Percentiles rank a stretch among this genome's conserved stretches.
These are phyloP conservation scores for Sminthurinus aureus DNA, from an alignment of 2,888 invertebrate species.

Conservation along the genomic window DNA sequence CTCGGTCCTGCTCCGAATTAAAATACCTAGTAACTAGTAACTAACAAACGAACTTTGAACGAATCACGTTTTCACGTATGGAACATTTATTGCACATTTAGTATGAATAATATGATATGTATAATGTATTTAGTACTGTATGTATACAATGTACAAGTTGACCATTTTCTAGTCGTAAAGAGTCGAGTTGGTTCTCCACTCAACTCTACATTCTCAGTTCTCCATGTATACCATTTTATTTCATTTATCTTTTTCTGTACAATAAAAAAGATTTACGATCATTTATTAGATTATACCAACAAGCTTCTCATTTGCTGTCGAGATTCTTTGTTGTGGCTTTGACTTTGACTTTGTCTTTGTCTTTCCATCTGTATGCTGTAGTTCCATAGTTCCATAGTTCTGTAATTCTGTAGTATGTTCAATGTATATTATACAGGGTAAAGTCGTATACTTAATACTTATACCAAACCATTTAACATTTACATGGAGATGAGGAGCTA, in stretches of 20 bases:
- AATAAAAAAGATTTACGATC: slow-evolving; percentile 25
- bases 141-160: too few species aligned
- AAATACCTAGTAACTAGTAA: too few species aligned
- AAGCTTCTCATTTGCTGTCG: slow-evolving; percentile 2
- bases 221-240: neutral
- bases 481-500: neutral
- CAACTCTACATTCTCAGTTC: too few species aligned
- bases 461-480: too few species aligned
- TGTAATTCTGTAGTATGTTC: neutral
- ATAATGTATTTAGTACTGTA: too few species aligned
- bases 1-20: too few species aligned
- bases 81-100: neutral
- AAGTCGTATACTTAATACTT: neutral
- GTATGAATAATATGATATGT: neutral
- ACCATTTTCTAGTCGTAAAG: too few species aligned
- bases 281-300: slow-evolving; percentile 21
- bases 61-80: neutral
- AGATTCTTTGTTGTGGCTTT: slow-evolving; percentile 21
- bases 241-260: neutral
- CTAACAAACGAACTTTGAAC: neutral
- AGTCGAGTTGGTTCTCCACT: too few species aligned
- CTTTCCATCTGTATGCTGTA: neutral
- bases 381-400: neutral
- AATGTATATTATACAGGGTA: too few species aligned
- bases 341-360: neutral